Base-by-base conservation (phyloP, 2,113 vertebrate genomes). In the Planiliza haematocheilus region DNA sequence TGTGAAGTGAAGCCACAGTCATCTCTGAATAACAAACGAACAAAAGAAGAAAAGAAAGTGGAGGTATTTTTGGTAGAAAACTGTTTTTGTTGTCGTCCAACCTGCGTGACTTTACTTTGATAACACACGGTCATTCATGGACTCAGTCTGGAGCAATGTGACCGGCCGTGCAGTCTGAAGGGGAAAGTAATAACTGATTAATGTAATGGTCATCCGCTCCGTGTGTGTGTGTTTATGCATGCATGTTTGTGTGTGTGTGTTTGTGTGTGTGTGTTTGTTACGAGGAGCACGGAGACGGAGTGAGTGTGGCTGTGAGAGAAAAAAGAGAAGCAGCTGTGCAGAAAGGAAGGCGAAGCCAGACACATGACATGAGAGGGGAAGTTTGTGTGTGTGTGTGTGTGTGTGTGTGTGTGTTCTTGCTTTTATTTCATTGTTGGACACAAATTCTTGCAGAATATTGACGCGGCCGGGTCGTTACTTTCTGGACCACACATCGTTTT, bases 311-410 rank as follows among this genome's bases (percentile, higher is more conserved):
- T n/a, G n/a, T n/a, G n/a, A 14, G n/a, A 34, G 30, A 42, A 81
- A 30, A 78, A 81, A 49, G 45, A 70, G 68, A 77, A 76, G 72
- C 21, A 51, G 30, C 11, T 41, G 4, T 5, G 18, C 10, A 39
- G 8, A 50, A 50, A 55, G 70, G 65, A 81, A 71, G 60, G 52
- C 13, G 0, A 5, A 56, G 10, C 14, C 21, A 43, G 51, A 81
- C 24, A 67, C 43, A 65, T 16, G 67, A 60, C 37, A 63, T 0
- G 21, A 64, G 55, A 74, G 52, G 76, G 72, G 74, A 63, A 68
- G 73, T 48, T 0, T 49, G 6, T 42, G 10, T 20, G 62, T 46
- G 38, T 30, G 24, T 30, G 24, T 30, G 24, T 30, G 24, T 30
- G 24, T 30, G 24, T 30, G 24, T 30, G 24, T 30, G 24, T n/a